phyloP scores from a whole-genome alignment of 2,113 vertebrate genomes.

The Garra rufa region DNA sequence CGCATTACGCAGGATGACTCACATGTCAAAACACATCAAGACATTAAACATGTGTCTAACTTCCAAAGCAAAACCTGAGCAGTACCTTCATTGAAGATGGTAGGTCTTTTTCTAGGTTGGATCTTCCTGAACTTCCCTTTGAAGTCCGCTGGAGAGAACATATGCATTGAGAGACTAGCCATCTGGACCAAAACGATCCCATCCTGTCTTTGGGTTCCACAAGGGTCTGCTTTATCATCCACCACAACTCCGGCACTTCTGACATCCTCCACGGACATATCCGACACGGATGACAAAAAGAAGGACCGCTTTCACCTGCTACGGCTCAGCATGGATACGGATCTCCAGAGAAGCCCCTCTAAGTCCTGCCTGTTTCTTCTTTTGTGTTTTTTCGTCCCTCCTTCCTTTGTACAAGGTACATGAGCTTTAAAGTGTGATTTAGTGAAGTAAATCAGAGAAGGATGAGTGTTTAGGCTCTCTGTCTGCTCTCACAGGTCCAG shows the following conservation, averaged over 20 bases:
- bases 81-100: slow-evolving; percentile 85
- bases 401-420: slow-evolving; percentile 36
- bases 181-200: slow-evolving; percentile 76
- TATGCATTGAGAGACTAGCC: slow-evolving; percentile 81
- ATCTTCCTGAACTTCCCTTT: slow-evolving; percentile 86
- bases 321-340: slow-evolving; percentile 39
- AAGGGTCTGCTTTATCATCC: slow-evolving; percentile 44
- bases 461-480: slow-evolving; percentile 53
- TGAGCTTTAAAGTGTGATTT: slow-evolving; percentile 28
- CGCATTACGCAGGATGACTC: not conserved
- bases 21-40: not conserved
- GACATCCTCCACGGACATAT: slow-evolving; percentile 74
- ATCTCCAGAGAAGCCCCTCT: not conserved
- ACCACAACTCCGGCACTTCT: slow-evolving; percentile 47
- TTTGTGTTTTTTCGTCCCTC: slow-evolving; percentile 35
- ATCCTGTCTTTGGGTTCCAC: slow-evolving; percentile 68
- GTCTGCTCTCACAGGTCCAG: slow-evolving; percentile 73
- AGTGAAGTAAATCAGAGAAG: slow-evolving; percentile 52
- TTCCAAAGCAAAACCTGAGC: not conserved
- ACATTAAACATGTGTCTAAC: not conserved
- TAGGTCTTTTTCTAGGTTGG: slow-evolving; percentile 84
- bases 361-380: not conserved
- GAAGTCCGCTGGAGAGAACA: slow-evolving; percentile 82
- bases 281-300: slow-evolving; percentile 24
- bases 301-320: slow-evolving; percentile 28